Base-by-base conservation (phyloP, 2,888 invertebrate genomes). In the Biston stratarius region DNA sequence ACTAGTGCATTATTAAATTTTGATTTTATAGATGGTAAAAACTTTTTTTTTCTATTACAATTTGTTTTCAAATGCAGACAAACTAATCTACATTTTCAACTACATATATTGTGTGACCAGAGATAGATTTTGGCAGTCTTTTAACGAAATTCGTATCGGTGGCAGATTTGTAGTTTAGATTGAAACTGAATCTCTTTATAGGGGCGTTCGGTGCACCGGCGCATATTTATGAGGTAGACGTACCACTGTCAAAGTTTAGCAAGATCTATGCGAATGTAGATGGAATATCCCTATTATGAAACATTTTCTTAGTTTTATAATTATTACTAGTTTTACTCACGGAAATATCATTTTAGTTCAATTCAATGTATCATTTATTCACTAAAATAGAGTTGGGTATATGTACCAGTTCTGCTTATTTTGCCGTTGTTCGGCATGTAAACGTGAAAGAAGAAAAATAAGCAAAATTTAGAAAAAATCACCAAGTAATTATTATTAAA, bases 131-230 rank as follows among this genome's bases (percentile, higher is more conserved):
- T 38, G 33, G 40, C 15, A 59, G n/a, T 47, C 59, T 64, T 74
- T 70, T 73, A 74, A 67, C 64, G 69, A 47, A 70, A 73, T 69
- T 59, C 63, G 60, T 70, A 24, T 24, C 24, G 24, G 24, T 55
- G 15, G 42, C 61, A 67, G 71, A 74, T 74, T 74, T 73, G 69
- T 71, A 73, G 70, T 69, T 69, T 67, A 56, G 59, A 69, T 71
- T 68, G 64, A 58, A 61, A n/a, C 33, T 1, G n/a, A 52, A 49
- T 44, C 55, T 65, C 70, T 68, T 68, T 71, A 69, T 51, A 12
- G 12, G 58, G 64, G 66, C 71, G 69, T 68, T 58, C 34, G 49
- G 62, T 61, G 69, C 74, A 72, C 69, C 72, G 66, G 72, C 52
- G 71, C 67, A 69, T 74, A 72, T 72, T 74, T 72, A 72, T 62